Percentiles rank a stretch among this genome's conserved stretches.
Evolutionary conservation across 1,140 invertebrate species (phyloP).

Genomic region (Drosophila ambigua): DNA sequence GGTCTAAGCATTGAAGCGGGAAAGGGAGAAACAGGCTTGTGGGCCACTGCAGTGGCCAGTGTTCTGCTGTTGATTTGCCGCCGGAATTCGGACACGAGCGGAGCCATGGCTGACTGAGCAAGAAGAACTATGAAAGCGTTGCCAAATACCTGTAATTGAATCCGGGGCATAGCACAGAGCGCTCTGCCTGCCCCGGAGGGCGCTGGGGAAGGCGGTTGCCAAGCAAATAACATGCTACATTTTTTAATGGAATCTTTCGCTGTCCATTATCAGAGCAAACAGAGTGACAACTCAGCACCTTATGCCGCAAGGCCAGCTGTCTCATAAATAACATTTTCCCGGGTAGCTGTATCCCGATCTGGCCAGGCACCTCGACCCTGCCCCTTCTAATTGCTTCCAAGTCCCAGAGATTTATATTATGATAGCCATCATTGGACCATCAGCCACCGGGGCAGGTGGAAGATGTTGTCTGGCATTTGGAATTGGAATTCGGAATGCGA

Average conservation of each 20-base stretch:
- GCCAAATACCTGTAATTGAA: too few species aligned
- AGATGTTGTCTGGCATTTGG: constrained; percentile 5
- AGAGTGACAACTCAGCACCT: constrained; percentile 64
- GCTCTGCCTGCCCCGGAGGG: neutral
- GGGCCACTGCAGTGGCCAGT: constrained; percentile 26
- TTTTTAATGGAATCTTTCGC: constrained; percentile 57
- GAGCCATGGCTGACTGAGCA: neutral
- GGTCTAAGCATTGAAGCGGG: too few species aligned
- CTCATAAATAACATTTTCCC: constrained; percentile 38
- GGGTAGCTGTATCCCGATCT: neutral
- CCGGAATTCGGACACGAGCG: constrained; percentile 10
- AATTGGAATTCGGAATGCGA: constrained; percentile 28
- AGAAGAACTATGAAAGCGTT: too few species aligned
- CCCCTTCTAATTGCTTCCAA: constrained; percentile 75
- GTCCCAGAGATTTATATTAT: constrained; percentile 77
- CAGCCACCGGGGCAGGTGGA: constrained; percentile 32
- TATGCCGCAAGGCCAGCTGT: constrained; percentile 12
- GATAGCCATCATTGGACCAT: constrained; percentile 75
- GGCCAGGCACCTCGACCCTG: constrained; percentile 8
- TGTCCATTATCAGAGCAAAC: constrained; percentile 70
- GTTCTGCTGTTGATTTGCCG: constrained; percentile 1
- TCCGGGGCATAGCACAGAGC: too few species aligned
- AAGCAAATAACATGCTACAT: constrained; percentile 52
- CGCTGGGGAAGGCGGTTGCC: neutral
- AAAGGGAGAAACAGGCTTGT: neutral